Evolutionary conservation across 92 coral and sea anemone species (phyloP).

Genomic region (Blastomussa wellsi): DNA sequence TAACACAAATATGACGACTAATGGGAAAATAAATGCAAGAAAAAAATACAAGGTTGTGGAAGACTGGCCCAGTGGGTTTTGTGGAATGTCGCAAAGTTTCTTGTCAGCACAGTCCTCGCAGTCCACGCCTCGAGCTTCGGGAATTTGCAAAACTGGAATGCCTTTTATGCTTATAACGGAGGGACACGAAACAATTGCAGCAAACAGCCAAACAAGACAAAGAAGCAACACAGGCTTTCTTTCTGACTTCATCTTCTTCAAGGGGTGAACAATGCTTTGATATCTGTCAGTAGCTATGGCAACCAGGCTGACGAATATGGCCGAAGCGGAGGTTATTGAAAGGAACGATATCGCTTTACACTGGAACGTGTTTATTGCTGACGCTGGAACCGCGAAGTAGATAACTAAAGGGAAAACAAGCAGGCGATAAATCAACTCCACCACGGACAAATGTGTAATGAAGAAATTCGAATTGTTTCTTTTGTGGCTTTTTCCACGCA

Average conservation of each 20-base stretch:
- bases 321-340: conserved; percentile 8
- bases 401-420: conserved; percentile 18
- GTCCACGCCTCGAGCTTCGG: conserved; percentile 43
- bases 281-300: conserved; percentile 43
- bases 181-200: conserved; percentile 6
- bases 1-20: conserved; percentile 37
- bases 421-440: conserved; percentile 22
- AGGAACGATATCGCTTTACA: conserved; percentile 19
- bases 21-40: conserved; percentile 49
- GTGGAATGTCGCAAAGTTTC: conserved; percentile 57
- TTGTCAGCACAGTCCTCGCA: conserved; percentile 9
- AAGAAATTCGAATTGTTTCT: conserved; percentile 34
- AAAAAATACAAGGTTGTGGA: conserved; percentile 60
- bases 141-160: conserved; percentile 28
- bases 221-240: conserved; percentile 28
- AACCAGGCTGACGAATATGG: conserved; percentile 26
- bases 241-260: conserved; percentile 38
- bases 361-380: neutral
- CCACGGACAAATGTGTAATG: conserved; percentile 16
- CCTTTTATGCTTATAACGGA: neutral
- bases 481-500: conserved; percentile 14
- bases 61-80: conserved; percentile 44
- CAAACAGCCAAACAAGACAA: conserved; percentile 38
- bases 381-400: conserved; percentile 2
- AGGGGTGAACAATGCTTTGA: conserved; percentile 52